phyloP scores from a whole-genome alignment of 2,113 vertebrate genomes.

The Campylorhamphus procurvoides region DNA sequence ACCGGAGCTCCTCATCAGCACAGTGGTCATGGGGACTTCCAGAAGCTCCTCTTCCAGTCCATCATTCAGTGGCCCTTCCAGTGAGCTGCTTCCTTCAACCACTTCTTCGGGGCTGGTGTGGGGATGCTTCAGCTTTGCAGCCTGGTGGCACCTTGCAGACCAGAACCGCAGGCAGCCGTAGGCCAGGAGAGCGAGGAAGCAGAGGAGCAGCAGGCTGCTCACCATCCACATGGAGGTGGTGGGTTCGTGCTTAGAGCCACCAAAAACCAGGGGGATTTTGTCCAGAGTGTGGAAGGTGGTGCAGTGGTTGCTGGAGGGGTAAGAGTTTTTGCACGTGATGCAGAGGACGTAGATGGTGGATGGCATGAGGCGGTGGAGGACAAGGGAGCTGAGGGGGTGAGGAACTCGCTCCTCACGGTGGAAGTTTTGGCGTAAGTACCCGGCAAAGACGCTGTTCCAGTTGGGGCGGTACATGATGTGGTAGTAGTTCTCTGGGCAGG shows the following conservation, averaged over 20 bases:
- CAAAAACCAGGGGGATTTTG: slow-evolving; percentile 37
- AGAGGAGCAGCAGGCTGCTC: slow-evolving; percentile 73
- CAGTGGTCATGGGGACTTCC: slow-evolving; percentile 72
- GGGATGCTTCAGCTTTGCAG: slow-evolving; percentile 36
- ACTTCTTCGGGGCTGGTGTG: background rate
- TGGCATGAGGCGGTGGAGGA: slow-evolving; percentile 63
- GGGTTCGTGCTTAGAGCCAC: slow-evolving; percentile 61
- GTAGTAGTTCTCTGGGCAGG: slow-evolving; percentile 77
- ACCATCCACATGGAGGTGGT: slow-evolving; percentile 74
- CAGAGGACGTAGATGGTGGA: slow-evolving; percentile 78
- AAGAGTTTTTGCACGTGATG: slow-evolving; percentile 72
- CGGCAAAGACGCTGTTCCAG: slow-evolving; percentile 73
- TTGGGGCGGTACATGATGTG: slow-evolving; percentile 77
- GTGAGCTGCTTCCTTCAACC: slow-evolving; percentile 51
- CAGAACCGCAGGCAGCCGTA: slow-evolving; percentile 76
- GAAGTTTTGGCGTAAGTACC: slow-evolving; percentile 73
- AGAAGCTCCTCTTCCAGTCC: slow-evolving; percentile 64
- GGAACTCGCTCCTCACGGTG: slow-evolving; percentile 75
- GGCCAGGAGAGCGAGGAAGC: slow-evolving; percentile 66
- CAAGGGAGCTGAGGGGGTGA: slow-evolving; percentile 64
- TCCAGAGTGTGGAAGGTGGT: slow-evolving; percentile 77
- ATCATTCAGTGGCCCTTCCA: background rate
- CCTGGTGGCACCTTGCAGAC: slow-evolving; percentile 56
- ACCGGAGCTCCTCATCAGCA: slow-evolving; percentile 50
- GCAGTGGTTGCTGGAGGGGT: slow-evolving; percentile 74